Conservation (phyloP, 1,140 invertebrate species). For the Polyergus mexicanus region DNA sequence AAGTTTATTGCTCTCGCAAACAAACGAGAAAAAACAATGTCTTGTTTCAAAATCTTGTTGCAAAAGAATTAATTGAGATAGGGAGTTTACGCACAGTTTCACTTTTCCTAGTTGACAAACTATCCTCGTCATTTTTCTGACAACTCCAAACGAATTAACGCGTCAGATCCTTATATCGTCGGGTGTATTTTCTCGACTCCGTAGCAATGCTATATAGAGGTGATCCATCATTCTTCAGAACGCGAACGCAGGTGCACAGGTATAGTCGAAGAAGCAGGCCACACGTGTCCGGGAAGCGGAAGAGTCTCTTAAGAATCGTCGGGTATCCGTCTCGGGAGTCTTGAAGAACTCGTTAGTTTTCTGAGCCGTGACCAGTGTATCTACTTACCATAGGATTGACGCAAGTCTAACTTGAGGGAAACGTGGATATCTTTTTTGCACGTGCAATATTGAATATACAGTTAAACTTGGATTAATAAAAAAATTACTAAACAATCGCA, state of each 20-base stretch:
- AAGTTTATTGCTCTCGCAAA: background rate
- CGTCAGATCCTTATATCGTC: slow-evolving; percentile 54
- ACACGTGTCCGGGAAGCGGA: slow-evolving; percentile 59
- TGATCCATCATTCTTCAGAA: slow-evolving; percentile 58
- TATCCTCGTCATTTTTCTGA: slow-evolving; percentile 55
- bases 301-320: slow-evolving; percentile 53
- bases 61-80: slow-evolving; percentile 38
- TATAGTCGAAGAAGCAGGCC: slow-evolving; percentile 28
- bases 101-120: slow-evolving; percentile 27
- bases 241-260: slow-evolving; percentile 55
- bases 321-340: slow-evolving; percentile 46
- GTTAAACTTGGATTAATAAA: background rate
- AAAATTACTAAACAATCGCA: background rate
- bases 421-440: background rate
- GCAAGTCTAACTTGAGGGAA: slow-evolving; percentile 25
- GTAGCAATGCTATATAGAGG: background rate
- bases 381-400: background rate
- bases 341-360: slow-evolving; percentile 41
- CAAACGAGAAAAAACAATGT: slow-evolving; percentile 6
- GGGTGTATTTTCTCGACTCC: slow-evolving; percentile 40
- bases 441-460: slow-evolving; percentile 20
- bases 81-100: background rate
- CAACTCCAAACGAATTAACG: slow-evolving; percentile 60
- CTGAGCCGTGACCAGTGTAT: slow-evolving; percentile 22
- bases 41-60: background rate